Percentiles rank a stretch among this genome's conserved stretches.
Evolutionary conservation across 2,888 invertebrate genomes (phyloP).

Genomic region (Drosophila planitibia): DNA sequence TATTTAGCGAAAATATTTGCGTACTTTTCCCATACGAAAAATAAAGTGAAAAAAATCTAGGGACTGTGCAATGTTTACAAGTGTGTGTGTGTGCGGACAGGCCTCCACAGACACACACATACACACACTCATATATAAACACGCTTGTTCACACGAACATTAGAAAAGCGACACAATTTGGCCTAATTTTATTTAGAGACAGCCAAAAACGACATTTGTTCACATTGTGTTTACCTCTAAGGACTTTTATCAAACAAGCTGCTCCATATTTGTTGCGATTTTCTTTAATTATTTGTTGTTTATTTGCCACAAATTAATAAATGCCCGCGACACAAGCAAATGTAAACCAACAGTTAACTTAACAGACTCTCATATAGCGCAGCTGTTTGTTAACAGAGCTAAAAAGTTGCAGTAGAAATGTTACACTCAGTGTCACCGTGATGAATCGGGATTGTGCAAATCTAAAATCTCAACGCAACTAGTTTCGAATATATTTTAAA

Average conservation of each 20-base stretch:
- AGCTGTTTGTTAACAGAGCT: constrained; percentile 36
- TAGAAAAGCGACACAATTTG: constrained; percentile 53
- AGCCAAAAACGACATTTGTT: constrained; percentile 8
- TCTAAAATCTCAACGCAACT: neutral
- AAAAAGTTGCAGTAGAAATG: neutral
- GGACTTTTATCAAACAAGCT: constrained; percentile 4
- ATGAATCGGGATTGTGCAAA: neutral
- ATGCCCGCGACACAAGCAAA: constrained; percentile 31
- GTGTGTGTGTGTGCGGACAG: constrained; percentile 48
- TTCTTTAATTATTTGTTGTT: constrained; percentile 9
- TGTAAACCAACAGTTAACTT: constrained; percentile 18
- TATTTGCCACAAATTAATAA: constrained; percentile 36
- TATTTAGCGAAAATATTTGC: constrained; percentile 28
- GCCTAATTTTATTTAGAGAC: constrained; percentile 44
- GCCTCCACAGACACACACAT: constrained; percentile 43
- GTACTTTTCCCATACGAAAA: neutral
- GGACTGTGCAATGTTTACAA: constrained; percentile 37
- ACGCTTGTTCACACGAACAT: constrained; percentile 18
- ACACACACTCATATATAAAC: constrained; percentile 12
- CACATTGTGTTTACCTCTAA: constrained; percentile 19
- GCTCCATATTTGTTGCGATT: neutral
- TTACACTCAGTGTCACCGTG: neutral
- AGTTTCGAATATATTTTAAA: neutral
- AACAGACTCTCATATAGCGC: constrained; percentile 13
- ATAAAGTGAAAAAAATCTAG: constrained; percentile 18